Percentiles rank a stretch among this genome's conserved stretches.
phyloP scores from a whole-genome alignment of 2,113 vertebrate species.

The Phylloscopus trochiloides region DNA sequence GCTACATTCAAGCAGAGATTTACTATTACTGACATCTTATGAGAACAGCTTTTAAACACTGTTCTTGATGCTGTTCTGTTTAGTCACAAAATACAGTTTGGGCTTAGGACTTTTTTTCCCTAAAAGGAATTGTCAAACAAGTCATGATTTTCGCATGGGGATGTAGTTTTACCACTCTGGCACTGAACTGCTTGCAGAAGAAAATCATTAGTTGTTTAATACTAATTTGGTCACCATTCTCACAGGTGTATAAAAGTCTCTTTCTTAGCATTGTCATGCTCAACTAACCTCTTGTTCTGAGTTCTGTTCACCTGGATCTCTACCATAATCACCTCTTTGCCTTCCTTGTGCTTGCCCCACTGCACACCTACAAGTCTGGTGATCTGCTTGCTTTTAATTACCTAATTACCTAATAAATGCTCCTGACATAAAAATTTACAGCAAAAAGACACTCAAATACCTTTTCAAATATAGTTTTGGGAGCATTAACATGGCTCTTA shows the following conservation, averaged over 20 bases:
- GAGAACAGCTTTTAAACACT: background rate
- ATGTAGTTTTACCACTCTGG: background rate
- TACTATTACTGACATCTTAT: background rate
- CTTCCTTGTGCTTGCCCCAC: background rate
- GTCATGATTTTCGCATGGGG: background rate
- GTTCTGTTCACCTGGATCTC: background rate
- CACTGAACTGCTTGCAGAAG: background rate
- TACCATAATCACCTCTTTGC: background rate
- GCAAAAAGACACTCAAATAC: background rate
- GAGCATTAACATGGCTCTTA: background rate
- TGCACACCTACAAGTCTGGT: background rate
- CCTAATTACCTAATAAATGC: background rate
- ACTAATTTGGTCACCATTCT: background rate
- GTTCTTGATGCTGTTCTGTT: background rate
- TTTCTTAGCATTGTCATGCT: background rate
- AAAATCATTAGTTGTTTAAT: background rate
- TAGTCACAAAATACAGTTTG: background rate
- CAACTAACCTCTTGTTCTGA: background rate
- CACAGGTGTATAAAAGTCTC: background rate
- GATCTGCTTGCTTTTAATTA: background rate
- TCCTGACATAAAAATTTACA: background rate
- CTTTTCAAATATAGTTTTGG: background rate
- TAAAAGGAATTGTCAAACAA: background rate
- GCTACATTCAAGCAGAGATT: background rate
- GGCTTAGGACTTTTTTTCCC: background rate